Conservation (phyloP, 2,888 invertebrate genomes). For the Aspidiotus rigidus region DNA sequence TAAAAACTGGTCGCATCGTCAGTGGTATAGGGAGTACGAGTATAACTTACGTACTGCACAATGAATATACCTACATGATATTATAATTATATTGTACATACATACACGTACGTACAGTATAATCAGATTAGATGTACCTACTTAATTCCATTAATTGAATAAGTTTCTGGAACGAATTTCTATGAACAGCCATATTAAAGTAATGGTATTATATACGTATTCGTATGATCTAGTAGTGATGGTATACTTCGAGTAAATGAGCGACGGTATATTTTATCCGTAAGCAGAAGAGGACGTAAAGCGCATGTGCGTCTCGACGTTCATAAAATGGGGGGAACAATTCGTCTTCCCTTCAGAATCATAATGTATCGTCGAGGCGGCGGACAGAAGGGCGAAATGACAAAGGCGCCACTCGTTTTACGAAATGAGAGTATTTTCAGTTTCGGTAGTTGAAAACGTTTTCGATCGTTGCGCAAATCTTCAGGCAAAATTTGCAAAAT, state of each 20-base stretch:
- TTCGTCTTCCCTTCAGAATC: conserved; percentile 26
- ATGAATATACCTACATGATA: too few relatives aligned
- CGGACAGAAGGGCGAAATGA: conserved; percentile 28
- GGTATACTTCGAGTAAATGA: not conserved
- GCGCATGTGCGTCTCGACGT: conserved; percentile 33
- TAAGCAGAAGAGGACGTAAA: not conserved
- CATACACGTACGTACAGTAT: not conserved
- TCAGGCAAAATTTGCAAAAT: not conserved
- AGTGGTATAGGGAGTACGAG: too few relatives aligned
- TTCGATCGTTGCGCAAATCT: conserved; percentile 3
- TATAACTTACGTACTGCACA: too few relatives aligned
- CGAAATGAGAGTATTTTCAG: conserved; percentile 20
- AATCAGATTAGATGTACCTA: conserved; percentile 22
- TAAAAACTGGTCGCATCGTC: too few relatives aligned
- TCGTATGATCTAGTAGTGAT: not conserved
- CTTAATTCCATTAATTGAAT: conserved; percentile 32
- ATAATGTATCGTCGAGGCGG: conserved; percentile 25
- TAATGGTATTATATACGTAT: not conserved
- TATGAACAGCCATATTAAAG: not conserved
- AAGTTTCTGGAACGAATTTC: conserved; percentile 26
- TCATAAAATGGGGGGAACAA: conserved; percentile 29
- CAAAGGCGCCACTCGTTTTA: conserved; percentile 31
- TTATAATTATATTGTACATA: too few relatives aligned
- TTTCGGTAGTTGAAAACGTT: conserved; percentile 31
- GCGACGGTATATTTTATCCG: not conserved